Conservation (phyloP, 2,888 invertebrate species). For the Lasioglossum malachurum region DNA sequence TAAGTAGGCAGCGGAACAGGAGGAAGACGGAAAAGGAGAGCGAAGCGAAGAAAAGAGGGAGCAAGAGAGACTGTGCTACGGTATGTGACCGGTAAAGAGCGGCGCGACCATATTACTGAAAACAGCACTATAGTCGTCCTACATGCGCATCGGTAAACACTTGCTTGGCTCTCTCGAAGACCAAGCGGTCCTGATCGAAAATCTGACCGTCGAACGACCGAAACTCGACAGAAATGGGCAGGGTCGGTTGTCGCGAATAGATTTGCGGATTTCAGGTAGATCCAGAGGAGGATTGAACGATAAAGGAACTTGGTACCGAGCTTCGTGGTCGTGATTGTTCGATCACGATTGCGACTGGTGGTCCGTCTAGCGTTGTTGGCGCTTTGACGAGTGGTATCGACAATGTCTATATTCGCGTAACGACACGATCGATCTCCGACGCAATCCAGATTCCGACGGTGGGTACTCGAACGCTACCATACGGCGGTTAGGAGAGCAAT, state of each 20-base stretch:
- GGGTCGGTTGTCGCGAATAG: constrained; percentile 15
- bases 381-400: constrained; percentile 24
- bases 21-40: constrained; percentile 22
- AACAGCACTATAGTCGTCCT: constrained; percentile 14
- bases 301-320: background rate
- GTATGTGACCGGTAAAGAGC: constrained; percentile 27
- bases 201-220: constrained; percentile 7
- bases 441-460: constrained; percentile 12
- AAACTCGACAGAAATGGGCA: too few species aligned
- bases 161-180: background rate
- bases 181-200: background rate
- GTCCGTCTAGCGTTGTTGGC: constrained; percentile 1
- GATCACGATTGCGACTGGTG: background rate
- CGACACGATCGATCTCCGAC: background rate
- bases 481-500: background rate
- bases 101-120: constrained; percentile 22
- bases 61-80: constrained; percentile 10
- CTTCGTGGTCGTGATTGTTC: background rate
- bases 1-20: constrained; percentile 37
- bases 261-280: background rate
- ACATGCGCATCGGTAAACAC: background rate
- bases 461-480: background rate
- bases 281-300: background rate
- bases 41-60: constrained; percentile 3
- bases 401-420: constrained; percentile 19